A percentile compares a stretch with the other conserved stretches of the same genome.
Evolutionary conservation across 2,888 invertebrate genomes (phyloP).

Genomic region (Cancer borealis): DNA sequence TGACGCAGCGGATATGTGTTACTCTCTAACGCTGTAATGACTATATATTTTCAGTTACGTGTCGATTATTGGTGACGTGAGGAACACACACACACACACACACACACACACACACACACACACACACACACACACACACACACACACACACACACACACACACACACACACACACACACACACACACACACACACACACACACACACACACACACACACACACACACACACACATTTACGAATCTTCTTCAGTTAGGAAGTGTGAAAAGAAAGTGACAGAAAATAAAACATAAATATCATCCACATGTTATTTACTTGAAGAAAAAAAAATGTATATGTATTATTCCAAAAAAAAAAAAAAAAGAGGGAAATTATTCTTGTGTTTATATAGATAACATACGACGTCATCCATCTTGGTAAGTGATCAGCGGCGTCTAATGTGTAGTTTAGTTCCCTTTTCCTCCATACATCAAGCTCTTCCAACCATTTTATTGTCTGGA

Average conservation of each 20-base stretch:
- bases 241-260: too few species aligned
- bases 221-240: neutral
- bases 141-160: slow-evolving; percentile 23
- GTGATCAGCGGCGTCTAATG: slow-evolving; percentile 33
- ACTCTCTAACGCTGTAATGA: neutral
- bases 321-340: neutral
- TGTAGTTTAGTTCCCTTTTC: neutral
- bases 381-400: neutral
- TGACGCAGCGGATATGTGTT: neutral
- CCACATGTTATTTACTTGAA: neutral
- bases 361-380: neutral
- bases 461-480: neutral
- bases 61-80: neutral
- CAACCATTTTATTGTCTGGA: neutral
- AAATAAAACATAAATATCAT: neutral
- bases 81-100: too few species aligned
- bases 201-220: slow-evolving; percentile 44
- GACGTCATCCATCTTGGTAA: neutral
- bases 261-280: neutral
- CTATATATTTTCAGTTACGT: neutral
- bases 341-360: neutral
- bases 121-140: slow-evolving; percentile 29
- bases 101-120: too few species aligned
- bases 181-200: slow-evolving; percentile 16
- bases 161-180: too few species aligned